Evolutionary conservation across 2,888 invertebrate genomes (phyloP), one percentile per base, ranked within the genome.

Genomic region (Portevinia maculata): DNA sequence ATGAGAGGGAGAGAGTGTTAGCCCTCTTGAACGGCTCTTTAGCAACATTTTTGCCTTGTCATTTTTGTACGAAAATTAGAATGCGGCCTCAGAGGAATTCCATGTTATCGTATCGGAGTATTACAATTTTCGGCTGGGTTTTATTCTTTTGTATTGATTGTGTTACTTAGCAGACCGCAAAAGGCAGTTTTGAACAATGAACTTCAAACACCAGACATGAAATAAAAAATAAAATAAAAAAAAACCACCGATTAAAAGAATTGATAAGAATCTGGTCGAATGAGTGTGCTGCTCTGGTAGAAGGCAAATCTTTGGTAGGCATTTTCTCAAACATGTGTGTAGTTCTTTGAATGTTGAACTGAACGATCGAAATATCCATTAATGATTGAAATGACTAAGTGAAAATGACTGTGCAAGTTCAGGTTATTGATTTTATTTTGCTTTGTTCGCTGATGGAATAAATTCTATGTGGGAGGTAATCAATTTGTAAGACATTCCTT

Each of bases 311-410:
- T 34, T 50, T 59, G 50, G 6, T 59, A 52, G 15, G 48, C 39
- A 55, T 62, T 64, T 37, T 65, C 30, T 79, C 55, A 64, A 52
- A 30, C 34, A 39, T 24, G 15, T 67, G 39, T 62, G 34, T 24
- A 76, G 21, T 71, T 60, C 39, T 64, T 70, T 59, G 57, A 64
- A 65, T 64, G 30, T 30, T 37, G n/a, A 44, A 73, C 67, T 37
- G n/a, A 44, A 73, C 67, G 55, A 71, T 83, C 71, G 71, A 73
- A 78, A 78, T 24, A 24, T 67, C 83, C 83, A 83, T 83, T 83
- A 83, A 73, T 62, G 71, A 78, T 78, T 73, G 71, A 71, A 71
- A 78, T 78, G 83, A 78, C 78, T 83, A 78, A 78, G 83, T 76
- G 83, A 67, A 65, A 30, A 78, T 83, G 83, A 83, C 50, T 41